Conservation (phyloP, 2,113 vertebrate genomes). For the Reinhardtius hippoglossoides region DNA sequence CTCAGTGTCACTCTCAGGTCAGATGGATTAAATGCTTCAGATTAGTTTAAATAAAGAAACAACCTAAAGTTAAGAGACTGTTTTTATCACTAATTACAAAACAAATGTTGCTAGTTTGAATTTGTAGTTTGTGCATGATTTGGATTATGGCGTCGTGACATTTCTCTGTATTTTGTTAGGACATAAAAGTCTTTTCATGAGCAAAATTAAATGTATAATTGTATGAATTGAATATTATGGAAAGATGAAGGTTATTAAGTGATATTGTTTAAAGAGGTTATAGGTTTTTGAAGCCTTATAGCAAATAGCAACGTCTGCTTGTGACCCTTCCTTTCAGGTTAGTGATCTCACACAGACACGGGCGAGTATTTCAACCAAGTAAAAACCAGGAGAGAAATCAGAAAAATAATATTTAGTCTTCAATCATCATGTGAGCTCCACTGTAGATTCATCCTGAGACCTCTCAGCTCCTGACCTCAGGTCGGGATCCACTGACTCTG, state of each 20-base stretch:
- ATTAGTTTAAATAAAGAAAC: slow-evolving; percentile 89
- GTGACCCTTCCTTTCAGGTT: background rate
- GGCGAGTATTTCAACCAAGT: no score
- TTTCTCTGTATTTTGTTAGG: background rate
- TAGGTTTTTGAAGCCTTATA: background rate
- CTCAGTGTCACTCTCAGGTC: slow-evolving; percentile 65
- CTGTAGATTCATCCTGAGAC: background rate
- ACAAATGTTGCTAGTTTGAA: background rate
- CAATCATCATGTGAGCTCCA: background rate
- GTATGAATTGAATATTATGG: background rate
- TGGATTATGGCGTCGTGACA: background rate
- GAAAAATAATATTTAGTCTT: background rate
- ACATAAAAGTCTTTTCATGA: background rate
- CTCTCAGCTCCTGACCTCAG: background rate
- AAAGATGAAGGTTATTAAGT: background rate
- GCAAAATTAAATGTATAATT: background rate
- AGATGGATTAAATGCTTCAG: slow-evolving; percentile 68
- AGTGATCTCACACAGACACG: background rate
- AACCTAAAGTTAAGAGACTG: slow-evolving; percentile 47
- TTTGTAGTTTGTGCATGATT: background rate
- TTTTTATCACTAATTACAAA: no score
- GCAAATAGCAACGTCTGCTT: no score
- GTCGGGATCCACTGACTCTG: background rate
- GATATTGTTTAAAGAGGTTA: no score
- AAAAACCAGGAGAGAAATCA: no score